phyloP scores from a whole-genome alignment of 2,797 vertebrate genomes.

The Syngnathus acus region DNA sequence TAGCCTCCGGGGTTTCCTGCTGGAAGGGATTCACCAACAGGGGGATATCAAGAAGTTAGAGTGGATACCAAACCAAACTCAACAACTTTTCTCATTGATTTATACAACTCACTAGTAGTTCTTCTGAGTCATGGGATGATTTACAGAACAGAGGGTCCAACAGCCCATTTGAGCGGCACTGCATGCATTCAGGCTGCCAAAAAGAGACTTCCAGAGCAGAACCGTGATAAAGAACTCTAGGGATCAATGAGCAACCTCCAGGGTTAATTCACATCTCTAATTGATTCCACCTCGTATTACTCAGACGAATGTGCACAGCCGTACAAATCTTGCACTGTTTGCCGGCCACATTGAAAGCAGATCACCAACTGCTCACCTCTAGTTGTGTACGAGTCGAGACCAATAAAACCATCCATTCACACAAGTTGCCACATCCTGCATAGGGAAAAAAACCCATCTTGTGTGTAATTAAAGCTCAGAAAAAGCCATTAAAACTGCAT shows the following conservation, averaged over 20 bases:
- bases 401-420: constrained; percentile 48
- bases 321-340: constrained; percentile 21
- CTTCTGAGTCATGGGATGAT: constrained; percentile 13
- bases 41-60: constrained; percentile 15
- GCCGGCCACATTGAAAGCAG: constrained; percentile 36
- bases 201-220: constrained; percentile 18
- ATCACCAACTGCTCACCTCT: constrained; percentile 40
- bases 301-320: constrained; percentile 3
- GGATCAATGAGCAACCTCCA: constrained; percentile 3
- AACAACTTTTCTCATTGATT: constrained; percentile 3
- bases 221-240: constrained; percentile 4
- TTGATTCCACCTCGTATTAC: constrained; percentile 16
- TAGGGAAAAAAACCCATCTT: constrained; percentile 18
- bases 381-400: constrained; percentile 31
- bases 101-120: background rate
- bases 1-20: constrained; percentile 13
- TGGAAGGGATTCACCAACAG: constrained; percentile 19
- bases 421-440: constrained; percentile 32
- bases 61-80: constrained; percentile 27
- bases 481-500: constrained; percentile 36
- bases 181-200: background rate
- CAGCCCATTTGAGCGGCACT: background rate
- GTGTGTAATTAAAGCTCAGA: constrained; percentile 36
- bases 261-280: constrained; percentile 20
- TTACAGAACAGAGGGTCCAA: constrained; percentile 15